Evolutionary conservation across 64 coral and sea anemone genomes (phyloP).

Genomic region (Orbicella faveolata): DNA sequence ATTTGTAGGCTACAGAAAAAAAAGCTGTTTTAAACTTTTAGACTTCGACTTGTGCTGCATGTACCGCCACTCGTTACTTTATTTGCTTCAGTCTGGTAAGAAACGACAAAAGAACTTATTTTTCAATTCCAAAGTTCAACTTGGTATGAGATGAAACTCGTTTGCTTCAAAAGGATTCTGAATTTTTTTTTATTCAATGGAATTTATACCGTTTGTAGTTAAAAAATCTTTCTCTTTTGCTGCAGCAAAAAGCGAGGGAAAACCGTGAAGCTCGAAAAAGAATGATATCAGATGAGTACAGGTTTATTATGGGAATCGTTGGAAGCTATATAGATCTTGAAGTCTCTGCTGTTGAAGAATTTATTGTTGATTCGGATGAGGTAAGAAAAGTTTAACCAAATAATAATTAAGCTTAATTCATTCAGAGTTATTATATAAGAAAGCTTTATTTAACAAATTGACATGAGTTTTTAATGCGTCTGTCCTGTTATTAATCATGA

Average conservation of each 20-base stretch:
- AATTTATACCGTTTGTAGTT: no score
- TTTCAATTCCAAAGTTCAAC: no score
- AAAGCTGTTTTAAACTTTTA: not conserved
- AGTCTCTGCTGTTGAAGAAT: slow-evolving; percentile 71
- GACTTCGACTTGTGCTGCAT: no score
- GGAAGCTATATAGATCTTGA: slow-evolving; percentile 64
- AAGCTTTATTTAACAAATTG: no score
- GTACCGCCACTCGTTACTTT: no score
- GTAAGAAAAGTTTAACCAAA: not conserved
- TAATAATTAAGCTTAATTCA: no score
- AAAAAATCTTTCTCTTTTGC: not conserved
- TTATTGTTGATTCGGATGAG: slow-evolving; percentile 79
- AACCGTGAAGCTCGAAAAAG: slow-evolving; percentile 80
- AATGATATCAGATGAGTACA: slow-evolving; percentile 68
- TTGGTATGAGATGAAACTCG: no score
- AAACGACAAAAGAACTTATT: no score
- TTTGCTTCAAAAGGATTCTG: not conserved
- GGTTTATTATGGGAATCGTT: slow-evolving; percentile 77
- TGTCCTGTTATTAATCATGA: no score
- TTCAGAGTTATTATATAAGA: no score
- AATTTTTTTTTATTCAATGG: not conserved
- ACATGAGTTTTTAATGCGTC: no score
- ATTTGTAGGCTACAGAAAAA: not conserved
- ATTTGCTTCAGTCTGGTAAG: no score
- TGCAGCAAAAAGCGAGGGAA: slow-evolving; percentile 88